phyloP scores from a whole-genome alignment of 1,140 invertebrate species.

The Scaptomyza hsui region DNA sequence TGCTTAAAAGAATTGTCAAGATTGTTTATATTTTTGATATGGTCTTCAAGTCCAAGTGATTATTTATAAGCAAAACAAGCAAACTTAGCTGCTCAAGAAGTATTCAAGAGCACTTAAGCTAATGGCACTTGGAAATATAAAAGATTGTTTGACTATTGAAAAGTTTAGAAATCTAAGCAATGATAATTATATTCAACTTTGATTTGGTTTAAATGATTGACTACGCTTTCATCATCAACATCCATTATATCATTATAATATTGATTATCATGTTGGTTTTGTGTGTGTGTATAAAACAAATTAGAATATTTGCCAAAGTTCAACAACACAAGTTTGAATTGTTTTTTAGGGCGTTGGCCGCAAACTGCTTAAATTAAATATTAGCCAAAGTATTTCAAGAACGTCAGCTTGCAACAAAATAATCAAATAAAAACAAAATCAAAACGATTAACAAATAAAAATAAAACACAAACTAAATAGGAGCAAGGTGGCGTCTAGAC shows the following conservation, averaged over 20 bases:
- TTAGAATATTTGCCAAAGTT: conserved; percentile 4
- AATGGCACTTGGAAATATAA: too few relatives aligned
- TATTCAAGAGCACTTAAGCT: too few relatives aligned
- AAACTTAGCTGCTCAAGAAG: neutral
- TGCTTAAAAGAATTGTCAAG: neutral
- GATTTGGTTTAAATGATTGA: neutral
- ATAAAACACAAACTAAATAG: neutral
- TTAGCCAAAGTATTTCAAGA: conserved; percentile 20
- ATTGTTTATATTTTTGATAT: neutral
- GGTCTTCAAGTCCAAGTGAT: neutral
- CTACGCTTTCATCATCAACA: neutral
- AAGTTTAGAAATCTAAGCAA: too few relatives aligned
- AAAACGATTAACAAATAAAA: neutral
- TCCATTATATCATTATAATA: neutral
- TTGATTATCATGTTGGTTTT: neutral
- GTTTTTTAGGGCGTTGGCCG: conserved; percentile 24
- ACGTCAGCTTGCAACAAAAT: conserved; percentile 1
- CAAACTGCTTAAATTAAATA: conserved; percentile 10
- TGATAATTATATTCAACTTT: too few relatives aligned
- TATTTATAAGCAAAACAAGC: too few relatives aligned
- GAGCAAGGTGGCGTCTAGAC: too few relatives aligned
- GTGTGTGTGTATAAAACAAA: neutral
- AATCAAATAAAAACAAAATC: neutral
- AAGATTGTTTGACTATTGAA: too few relatives aligned
- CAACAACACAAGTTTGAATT: neutral